Conservation (phyloP, 2,888 invertebrate species). For the Tetragonula carbonaria region DNA sequence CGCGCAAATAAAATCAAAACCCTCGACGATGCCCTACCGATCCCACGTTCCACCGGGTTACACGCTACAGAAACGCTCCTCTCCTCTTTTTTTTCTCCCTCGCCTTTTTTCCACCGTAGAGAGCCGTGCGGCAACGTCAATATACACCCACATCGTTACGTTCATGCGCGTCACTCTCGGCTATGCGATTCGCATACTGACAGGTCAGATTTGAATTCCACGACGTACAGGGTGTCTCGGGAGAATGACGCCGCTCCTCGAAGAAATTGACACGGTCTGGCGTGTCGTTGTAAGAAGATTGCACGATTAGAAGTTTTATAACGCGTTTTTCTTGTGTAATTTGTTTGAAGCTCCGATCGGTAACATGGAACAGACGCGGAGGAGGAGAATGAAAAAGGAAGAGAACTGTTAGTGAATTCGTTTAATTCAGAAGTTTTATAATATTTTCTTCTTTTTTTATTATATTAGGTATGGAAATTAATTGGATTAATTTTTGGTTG, state of each 20-base stretch:
- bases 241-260: neutral
- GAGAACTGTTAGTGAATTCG: too few relatives aligned
- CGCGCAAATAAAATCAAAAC: conserved; percentile 44
- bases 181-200: conserved; percentile 32
- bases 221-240: neutral
- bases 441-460: too few relatives aligned
- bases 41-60: conserved; percentile 16
- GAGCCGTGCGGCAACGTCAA: conserved; percentile 11
- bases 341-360: too few relatives aligned
- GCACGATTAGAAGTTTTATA: too few relatives aligned
- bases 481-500: too few relatives aligned
- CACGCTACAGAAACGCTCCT: neutral
- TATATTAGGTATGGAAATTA: too few relatives aligned
- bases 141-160: conserved; percentile 41
- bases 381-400: too few relatives aligned
- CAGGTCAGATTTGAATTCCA: conserved; percentile 24
- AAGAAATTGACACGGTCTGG: neutral
- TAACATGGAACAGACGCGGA: too few relatives aligned
- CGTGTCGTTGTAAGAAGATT: neutral
- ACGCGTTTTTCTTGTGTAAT: too few relatives aligned
- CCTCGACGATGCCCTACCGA: conserved; percentile 19
- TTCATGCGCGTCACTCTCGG: conserved; percentile 29
- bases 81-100: neutral
- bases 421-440: too few relatives aligned
- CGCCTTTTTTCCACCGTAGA: neutral